Evolutionary conservation across 2,797 vertebrate species (phyloP).

Genomic region (Chiroxiphia lanceolata): DNA sequence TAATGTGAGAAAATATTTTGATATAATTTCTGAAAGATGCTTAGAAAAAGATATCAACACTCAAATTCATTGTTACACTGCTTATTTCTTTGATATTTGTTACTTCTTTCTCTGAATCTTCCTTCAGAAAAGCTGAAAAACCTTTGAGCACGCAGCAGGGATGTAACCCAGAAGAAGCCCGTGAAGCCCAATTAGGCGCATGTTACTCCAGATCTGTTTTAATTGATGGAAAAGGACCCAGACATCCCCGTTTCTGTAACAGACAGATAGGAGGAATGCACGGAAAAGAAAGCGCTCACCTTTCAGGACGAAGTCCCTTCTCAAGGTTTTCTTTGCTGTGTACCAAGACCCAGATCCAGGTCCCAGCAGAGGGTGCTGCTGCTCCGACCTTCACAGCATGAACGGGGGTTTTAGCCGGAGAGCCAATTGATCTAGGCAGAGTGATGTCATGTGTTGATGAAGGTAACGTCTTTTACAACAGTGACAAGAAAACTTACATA

Average conservation of each 20-base stretch:
- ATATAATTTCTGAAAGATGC: background rate
- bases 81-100: background rate
- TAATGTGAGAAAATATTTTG: background rate
- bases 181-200: accelerated
- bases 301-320: accelerated
- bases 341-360: accelerated
- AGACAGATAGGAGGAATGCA: accelerated
- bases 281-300: accelerated
- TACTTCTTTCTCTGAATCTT: background rate
- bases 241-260: accelerated
- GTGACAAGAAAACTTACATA: accelerated
- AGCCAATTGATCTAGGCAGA: accelerated
- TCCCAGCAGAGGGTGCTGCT: slow-evolving; percentile 56
- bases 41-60: background rate
- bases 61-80: background rate
- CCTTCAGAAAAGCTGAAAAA: background rate
- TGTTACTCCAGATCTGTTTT: accelerated
- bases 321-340: accelerated
- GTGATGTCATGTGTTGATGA: accelerated
- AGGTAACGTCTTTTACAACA: accelerated
- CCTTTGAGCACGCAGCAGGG: accelerated
- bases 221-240: accelerated
- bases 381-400: accelerated
- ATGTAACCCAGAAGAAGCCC: background rate
- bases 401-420: accelerated